phyloP scores from a whole-genome alignment of 2,888 invertebrate species.

The Melanargia galathea region DNA sequence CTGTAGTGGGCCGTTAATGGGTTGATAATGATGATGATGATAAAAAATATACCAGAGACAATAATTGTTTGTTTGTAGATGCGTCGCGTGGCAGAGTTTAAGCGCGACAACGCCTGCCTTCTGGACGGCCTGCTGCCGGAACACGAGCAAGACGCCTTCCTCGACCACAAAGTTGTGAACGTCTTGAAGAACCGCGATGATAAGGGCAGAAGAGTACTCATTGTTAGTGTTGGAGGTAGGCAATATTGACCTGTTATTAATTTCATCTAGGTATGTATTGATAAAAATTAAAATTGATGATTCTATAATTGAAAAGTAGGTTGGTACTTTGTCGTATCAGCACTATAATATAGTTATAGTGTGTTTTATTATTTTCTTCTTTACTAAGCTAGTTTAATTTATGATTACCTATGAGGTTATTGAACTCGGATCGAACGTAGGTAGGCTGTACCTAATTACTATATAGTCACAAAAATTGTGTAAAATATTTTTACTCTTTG shows the following conservation, averaged over 20 bases:
- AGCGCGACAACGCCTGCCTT: constrained; percentile 85
- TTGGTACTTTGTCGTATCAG: too few species aligned
- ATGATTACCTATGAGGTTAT: neutral
- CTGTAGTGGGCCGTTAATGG: too few species aligned
- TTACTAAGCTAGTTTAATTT: neutral
- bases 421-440: neutral
- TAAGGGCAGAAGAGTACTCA: constrained; percentile 87
- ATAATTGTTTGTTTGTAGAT: constrained; percentile 81
- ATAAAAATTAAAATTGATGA: too few species aligned
- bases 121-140: constrained; percentile 85
- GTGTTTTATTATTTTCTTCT: neutral
- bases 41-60: too few species aligned
- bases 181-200: constrained; percentile 89
- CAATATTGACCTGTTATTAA: neutral
- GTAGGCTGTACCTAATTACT: too few species aligned
- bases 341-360: too few species aligned
- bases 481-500: too few species aligned
- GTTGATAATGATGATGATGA: too few species aligned
- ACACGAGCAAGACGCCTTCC: constrained; percentile 85
- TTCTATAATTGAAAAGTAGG: too few species aligned
- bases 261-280: too few species aligned
- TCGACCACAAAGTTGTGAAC: constrained; percentile 89
- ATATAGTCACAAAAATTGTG: neutral
- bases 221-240: constrained; percentile 88
- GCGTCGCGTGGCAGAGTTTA: constrained; percentile 89